A percentile compares a stretch with the other conserved stretches of the same genome.
Conservation (phyloP, 1,140 invertebrate species). For the Drosophila nannoptera region DNA sequence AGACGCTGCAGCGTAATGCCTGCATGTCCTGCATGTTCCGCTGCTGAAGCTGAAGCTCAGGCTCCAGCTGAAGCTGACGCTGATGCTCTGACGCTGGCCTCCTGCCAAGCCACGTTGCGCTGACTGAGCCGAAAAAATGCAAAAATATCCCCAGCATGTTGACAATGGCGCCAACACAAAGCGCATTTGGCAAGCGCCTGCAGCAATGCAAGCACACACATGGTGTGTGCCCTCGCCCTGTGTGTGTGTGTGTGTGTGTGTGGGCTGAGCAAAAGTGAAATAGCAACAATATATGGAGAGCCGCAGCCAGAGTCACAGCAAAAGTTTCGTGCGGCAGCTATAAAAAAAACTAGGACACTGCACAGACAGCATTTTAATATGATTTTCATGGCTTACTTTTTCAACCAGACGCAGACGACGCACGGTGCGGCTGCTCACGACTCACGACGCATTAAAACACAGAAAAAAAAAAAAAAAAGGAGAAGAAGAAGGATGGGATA, state of each 20-base stretch:
- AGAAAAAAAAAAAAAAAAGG: neutral
- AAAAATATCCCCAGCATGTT: slow-evolving; percentile 69
- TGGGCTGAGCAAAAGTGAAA: slow-evolving; percentile 73
- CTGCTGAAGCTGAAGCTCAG: neutral
- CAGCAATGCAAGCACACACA: slow-evolving; percentile 58
- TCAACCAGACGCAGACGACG: slow-evolving; percentile 33
- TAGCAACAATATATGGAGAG: slow-evolving; percentile 56
- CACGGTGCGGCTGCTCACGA: slow-evolving; percentile 20
- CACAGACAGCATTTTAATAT: slow-evolving; percentile 75
- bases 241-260: slow-evolving; percentile 24
- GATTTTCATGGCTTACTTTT: slow-evolving; percentile 68
- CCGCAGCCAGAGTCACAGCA: slow-evolving; percentile 8
- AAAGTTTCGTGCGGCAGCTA: slow-evolving; percentile 21
- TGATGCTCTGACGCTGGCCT: slow-evolving; percentile 28
- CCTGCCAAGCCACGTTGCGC: slow-evolving; percentile 68
- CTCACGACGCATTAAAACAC: slow-evolving; percentile 18
- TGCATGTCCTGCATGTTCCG: slow-evolving; percentile 7
- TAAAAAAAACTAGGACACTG: slow-evolving; percentile 71
- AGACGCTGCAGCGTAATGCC: slow-evolving; percentile 24
- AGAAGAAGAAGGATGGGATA: neutral
- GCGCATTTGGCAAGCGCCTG: slow-evolving; percentile 74
- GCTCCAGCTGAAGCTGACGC: too few relatives aligned
- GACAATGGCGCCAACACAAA: slow-evolving; percentile 72
- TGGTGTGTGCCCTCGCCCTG: neutral
- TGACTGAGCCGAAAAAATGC: slow-evolving; percentile 74